Evolutionary conservation across 2,797 vertebrate species (phyloP).

Genomic region (Enteromius thamalakanensis): DNA sequence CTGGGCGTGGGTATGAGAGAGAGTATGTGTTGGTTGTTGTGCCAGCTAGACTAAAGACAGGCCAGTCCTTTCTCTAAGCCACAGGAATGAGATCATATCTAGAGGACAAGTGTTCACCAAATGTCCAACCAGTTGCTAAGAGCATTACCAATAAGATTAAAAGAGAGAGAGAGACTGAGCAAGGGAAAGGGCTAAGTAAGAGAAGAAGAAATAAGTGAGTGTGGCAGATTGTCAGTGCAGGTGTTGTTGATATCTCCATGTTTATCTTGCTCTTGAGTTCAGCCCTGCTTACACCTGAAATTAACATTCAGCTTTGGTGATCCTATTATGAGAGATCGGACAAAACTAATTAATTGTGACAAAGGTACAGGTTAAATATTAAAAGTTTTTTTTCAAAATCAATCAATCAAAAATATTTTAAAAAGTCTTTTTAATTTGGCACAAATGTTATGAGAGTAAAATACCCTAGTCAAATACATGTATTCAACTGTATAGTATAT

Average conservation of each 20-base stretch:
- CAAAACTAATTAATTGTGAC: neutral
- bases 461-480: neutral
- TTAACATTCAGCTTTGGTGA: neutral
- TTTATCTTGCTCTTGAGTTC: neutral
- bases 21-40: conserved; percentile 33
- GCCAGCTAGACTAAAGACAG: conserved; percentile 59
- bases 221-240: conserved; percentile 4
- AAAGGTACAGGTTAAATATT: neutral
- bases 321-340: neutral
- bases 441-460: neutral
- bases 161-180: conserved; percentile 9
- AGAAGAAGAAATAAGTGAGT: neutral
- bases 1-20: conserved; percentile 43
- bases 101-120: conserved; percentile 65
- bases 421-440: neutral
- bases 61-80: conserved; percentile 50
- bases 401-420: neutral
- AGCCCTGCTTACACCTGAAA: neutral
- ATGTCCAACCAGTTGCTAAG: conserved; percentile 58
- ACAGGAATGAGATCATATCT: conserved; percentile 58
- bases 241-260: conserved; percentile 27
- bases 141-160: conserved; percentile 10
- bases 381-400: too few relatives aligned
- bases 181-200: neutral
- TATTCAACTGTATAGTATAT: neutral